Evolutionary conservation across 2,113 vertebrate genomes (phyloP).

Genomic region (Lepisosteus osseus): DNA sequence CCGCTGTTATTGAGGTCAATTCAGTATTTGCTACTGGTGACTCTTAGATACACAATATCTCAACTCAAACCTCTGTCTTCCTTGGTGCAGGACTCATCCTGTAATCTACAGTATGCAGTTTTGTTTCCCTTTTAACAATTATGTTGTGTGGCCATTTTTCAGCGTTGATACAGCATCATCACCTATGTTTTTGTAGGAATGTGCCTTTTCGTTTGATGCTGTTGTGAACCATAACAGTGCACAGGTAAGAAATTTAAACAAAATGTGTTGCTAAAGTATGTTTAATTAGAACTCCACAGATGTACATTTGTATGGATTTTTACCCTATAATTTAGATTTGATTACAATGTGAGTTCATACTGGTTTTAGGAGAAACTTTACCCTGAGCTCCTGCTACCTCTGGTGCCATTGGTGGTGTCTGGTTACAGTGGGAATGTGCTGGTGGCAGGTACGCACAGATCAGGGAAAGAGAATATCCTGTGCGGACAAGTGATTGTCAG

Average conservation of each 20-base stretch:
- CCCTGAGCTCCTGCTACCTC: slow-evolving; percentile 54
- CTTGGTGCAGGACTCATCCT: too few species aligned
- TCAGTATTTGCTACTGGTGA: too few species aligned
- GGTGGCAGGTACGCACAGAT: slow-evolving; percentile 50
- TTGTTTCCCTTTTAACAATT: too few species aligned
- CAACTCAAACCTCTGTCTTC: too few species aligned
- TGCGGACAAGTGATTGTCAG: slow-evolving; percentile 48
- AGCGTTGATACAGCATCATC: too few species aligned
- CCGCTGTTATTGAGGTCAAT: too few species aligned
- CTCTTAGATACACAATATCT: too few species aligned
- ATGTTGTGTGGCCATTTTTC: too few species aligned
- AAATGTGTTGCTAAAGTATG: too few species aligned
- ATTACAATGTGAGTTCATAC: not conserved
- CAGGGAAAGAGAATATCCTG: slow-evolving; percentile 32
- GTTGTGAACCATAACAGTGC: slow-evolving; percentile 37
- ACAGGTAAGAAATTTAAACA: slow-evolving; percentile 38
- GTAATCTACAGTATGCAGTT: too few species aligned
- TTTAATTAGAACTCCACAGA: too few species aligned
- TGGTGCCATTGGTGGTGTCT: slow-evolving; percentile 48
- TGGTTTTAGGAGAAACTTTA: slow-evolving; percentile 62
- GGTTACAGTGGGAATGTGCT: slow-evolving; percentile 70
- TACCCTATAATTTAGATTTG: not conserved
- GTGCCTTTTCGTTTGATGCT: slow-evolving; percentile 46
- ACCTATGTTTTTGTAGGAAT: not conserved
- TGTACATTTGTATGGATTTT: too few species aligned